Conservation (phyloP, 2,888 invertebrate species). For the Stomorhina lunata region DNA sequence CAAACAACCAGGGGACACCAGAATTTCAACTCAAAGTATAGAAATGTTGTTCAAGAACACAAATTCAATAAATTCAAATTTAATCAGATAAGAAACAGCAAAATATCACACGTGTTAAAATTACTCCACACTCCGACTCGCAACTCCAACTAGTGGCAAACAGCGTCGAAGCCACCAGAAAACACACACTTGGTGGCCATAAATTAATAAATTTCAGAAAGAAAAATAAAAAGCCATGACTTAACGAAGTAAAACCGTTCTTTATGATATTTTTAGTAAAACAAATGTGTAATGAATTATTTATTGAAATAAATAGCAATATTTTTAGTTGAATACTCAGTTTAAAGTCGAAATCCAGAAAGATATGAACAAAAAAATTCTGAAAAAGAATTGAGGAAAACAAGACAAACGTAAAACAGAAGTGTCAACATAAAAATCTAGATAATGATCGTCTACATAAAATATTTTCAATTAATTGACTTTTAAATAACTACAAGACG, state of each 20-base stretch:
- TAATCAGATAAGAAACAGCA: constrained; percentile 28
- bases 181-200: constrained; percentile 48
- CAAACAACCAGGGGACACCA: neutral
- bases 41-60: neutral
- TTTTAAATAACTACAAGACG: neutral
- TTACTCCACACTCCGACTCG: neutral
- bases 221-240: constrained; percentile 36
- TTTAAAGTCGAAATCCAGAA: constrained; percentile 7
- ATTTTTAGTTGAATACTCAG: neutral
- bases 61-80: constrained; percentile 20
- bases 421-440: constrained; percentile 57
- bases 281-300: constrained; percentile 46
- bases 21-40: neutral
- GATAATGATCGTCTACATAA: constrained; percentile 49
- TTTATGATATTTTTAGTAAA: neutral
- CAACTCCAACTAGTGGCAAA: neutral
- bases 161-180: neutral
- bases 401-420: constrained; percentile 45
- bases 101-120: constrained; percentile 42
- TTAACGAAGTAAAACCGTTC: constrained; percentile 5
- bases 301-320: constrained; percentile 28
- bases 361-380: neutral
- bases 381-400: neutral
- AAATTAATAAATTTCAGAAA: constrained; percentile 28
- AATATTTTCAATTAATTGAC: neutral